phyloP scores from a whole-genome alignment of 2,888 invertebrate genomes.

The Lepidochitona cinerea region DNA sequence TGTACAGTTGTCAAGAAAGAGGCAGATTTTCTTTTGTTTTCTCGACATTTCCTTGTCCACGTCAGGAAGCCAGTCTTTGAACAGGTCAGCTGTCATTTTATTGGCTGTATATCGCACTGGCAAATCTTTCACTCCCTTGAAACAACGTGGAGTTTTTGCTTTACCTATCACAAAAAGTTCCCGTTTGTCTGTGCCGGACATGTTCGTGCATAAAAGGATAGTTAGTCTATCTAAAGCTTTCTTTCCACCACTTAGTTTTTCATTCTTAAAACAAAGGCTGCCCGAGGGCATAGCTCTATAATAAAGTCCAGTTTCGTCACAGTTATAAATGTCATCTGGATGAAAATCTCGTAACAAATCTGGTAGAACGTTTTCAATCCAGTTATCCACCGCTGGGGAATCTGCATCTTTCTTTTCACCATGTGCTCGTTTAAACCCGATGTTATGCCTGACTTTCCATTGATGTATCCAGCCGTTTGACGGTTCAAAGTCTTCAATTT shows the following conservation, averaged over 20 bases:
- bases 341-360: background rate
- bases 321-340: background rate
- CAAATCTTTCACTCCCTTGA: background rate
- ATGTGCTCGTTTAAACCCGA: background rate
- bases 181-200: slow-evolving; percentile 25
- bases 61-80: background rate
- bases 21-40: background rate
- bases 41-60: background rate
- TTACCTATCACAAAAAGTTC: slow-evolving; percentile 20
- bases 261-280: too few species aligned
- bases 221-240: slow-evolving; percentile 16
- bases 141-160: slow-evolving; percentile 15
- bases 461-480: background rate
- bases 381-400: background rate
- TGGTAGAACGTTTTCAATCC: background rate
- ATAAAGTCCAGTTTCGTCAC: background rate
- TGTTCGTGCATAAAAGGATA: slow-evolving; percentile 19
- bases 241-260: background rate
- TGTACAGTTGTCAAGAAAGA: background rate
- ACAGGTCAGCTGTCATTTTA: background rate
- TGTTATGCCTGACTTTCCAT: background rate
- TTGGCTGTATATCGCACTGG: background rate
- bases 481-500: background rate
- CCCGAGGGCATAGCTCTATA: background rate
- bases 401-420: background rate